Conservation (phyloP, 92 coral and sea anemone genomes). For the Porites rus region DNA sequence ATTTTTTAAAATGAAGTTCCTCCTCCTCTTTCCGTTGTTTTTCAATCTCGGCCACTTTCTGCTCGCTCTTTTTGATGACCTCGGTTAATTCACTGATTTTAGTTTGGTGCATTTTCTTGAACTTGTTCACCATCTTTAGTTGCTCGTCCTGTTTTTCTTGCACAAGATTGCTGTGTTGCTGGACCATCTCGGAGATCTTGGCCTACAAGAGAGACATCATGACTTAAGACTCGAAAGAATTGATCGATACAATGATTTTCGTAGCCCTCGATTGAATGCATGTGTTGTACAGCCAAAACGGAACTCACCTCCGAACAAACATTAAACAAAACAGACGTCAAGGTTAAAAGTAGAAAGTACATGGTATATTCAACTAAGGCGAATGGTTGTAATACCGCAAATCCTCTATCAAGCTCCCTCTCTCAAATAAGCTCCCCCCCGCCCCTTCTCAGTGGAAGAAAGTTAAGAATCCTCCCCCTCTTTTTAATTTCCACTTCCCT, state of each 20-base stretch:
- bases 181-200: slow-evolving; percentile 81
- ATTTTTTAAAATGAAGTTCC: slow-evolving; percentile 71
- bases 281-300: no score
- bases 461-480: no score
- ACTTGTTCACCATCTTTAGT: slow-evolving; percentile 70
- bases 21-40: slow-evolving; percentile 68
- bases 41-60: slow-evolving; percentile 77
- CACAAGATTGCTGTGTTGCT: slow-evolving; percentile 82
- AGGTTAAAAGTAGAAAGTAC: no score
- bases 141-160: slow-evolving; percentile 94
- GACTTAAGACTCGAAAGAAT: neutral
- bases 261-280: no score
- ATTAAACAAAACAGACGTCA: no score
- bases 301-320: no score
- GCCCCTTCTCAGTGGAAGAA: no score
- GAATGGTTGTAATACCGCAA: no score
- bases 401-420: no score
- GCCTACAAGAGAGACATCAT: slow-evolving; percentile 50
- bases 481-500: no score
- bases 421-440: no score
- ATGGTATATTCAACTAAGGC: no score
- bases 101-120: slow-evolving; percentile 79
- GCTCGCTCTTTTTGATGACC: slow-evolving; percentile 74
- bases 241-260: neutral
- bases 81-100: slow-evolving; percentile 80